A percentile compares a stretch with the other conserved stretches of the same genome.
phyloP scores from a whole-genome alignment of 2,113 vertebrate genomes.

The Indri indri region DNA sequence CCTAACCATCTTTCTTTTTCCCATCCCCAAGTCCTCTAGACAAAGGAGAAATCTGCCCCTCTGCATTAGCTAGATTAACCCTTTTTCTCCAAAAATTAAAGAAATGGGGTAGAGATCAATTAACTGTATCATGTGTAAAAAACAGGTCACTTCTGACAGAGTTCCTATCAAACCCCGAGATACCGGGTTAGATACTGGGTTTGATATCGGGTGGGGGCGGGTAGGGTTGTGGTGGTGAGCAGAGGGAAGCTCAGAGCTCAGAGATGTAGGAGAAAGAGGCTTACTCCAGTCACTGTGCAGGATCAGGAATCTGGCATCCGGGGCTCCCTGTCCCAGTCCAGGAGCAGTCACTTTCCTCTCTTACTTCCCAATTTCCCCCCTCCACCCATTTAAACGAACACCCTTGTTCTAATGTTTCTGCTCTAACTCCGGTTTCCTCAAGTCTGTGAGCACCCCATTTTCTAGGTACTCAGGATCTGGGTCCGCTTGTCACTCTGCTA shows the following conservation, averaged over 20 bases:
- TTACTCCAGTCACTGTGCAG: background rate
- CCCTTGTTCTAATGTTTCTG: background rate
- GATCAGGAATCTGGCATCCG: background rate
- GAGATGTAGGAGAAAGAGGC: background rate
- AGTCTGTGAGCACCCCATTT: background rate
- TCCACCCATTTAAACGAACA: background rate
- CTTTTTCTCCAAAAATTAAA: background rate
- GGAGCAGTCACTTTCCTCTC: background rate
- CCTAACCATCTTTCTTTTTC: slow-evolving; percentile 40
- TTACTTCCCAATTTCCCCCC: background rate
- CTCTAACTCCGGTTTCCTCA: background rate
- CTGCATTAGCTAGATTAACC: slow-evolving; percentile 41
- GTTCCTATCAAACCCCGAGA: background rate
- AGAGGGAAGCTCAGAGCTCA: background rate
- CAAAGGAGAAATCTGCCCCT: slow-evolving; percentile 4
- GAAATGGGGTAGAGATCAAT: background rate
- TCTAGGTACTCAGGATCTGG: background rate
- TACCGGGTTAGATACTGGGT: background rate
- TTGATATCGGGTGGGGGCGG: too few species aligned
- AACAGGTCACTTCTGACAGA: slow-evolving; percentile 35
- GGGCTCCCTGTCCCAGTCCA: background rate
- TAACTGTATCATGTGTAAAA: background rate
- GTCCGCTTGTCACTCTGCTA: background rate
- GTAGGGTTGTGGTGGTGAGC: background rate
- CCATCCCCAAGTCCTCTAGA: slow-evolving; percentile 10